These are phyloP conservation scores for Drosophila paranaensis DNA, from an alignment of 2,888 invertebrate species.

Conservation along the genomic window DNA sequence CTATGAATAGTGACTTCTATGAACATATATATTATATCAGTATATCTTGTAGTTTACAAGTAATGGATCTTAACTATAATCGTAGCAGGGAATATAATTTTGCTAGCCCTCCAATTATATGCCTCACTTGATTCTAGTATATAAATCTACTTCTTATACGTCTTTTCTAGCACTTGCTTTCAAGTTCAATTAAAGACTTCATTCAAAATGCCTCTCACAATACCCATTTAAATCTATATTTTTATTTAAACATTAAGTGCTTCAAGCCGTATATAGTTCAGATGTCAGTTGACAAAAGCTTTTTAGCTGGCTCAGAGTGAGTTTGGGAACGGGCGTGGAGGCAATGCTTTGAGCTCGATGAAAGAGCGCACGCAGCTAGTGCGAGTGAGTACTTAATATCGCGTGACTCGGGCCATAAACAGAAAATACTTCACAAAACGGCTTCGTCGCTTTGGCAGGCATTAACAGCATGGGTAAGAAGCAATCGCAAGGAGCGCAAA, in stretches of 20 bases:
- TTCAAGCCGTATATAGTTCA: neutral
- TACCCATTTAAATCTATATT: neutral
- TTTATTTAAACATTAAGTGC: neutral
- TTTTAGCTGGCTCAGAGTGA: conserved; percentile 25
- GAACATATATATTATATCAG: too few species aligned
- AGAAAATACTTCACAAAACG: conserved; percentile 80
- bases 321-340: conserved; percentile 30
- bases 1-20: too few species aligned
- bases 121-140: too few species aligned
- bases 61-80: too few species aligned
- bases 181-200: neutral
- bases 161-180: neutral
- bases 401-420: conserved; percentile 80
- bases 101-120: too few species aligned
- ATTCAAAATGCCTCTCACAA: neutral
- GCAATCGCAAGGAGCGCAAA: conserved; percentile 50
- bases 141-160: neutral
- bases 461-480: conserved; percentile 62
- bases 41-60: too few species aligned
- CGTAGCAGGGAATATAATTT: too few species aligned
- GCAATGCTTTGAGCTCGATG: conserved; percentile 45
- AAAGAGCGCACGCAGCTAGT: conserved; percentile 63
- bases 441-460: conserved; percentile 76
- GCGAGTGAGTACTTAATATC: conserved; percentile 38
- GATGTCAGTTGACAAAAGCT: conserved; percentile 24